Base-by-base conservation (phyloP, 1,140 invertebrate species). In the Ectropis grisescens region DNA sequence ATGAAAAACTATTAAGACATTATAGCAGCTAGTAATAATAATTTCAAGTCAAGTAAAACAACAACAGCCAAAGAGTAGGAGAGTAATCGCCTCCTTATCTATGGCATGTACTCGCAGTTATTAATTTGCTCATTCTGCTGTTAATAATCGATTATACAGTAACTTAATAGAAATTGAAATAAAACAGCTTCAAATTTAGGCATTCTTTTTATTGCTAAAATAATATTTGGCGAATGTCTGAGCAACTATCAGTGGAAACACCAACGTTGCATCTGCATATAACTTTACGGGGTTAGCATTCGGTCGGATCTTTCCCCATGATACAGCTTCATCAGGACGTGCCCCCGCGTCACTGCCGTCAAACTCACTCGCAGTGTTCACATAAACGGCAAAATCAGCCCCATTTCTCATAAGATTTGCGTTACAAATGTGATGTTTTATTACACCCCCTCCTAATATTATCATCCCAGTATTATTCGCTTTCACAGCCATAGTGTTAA, bases 361-460 rank as follows among this genome's bases (percentile, higher is more conserved):
- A 86, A 93, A 99, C 83, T 99, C 98, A 14, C 91, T 91, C 1
- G 92, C 92, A n/a, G 98, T 99, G 74, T 99, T 99, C 2, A 99
- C 83, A 82, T 93, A 99, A 4, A 99, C 96, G 1, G 95, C 86
- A 84, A 87, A 99, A 76, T 99, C 96, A 9, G 97, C 95, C n/a
- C 98, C 98, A 84, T 99, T 99, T 53, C 98, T 89, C 96, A 98
- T 98, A 34, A 98, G 83, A 86, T 98, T 98, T 3, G 96, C 95
- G 85, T 98, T 98, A 74, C 95, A 98, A 39, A 99, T 98, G 65
- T 99, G 98, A 85, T 99, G 98, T 82, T 99, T 99, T n/a, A 98
- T 87, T 0, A 99, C 82, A 5, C 98, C 97, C 27, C 97, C 97
- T 6, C 98, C 98, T 25, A 99, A 75, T 49, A 99, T 98, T 22